Percentiles rank a stretch among this genome's conserved stretches.
phyloP scores from a whole-genome alignment of 1,140 invertebrate genomes.

The Nylanderia fulva region DNA sequence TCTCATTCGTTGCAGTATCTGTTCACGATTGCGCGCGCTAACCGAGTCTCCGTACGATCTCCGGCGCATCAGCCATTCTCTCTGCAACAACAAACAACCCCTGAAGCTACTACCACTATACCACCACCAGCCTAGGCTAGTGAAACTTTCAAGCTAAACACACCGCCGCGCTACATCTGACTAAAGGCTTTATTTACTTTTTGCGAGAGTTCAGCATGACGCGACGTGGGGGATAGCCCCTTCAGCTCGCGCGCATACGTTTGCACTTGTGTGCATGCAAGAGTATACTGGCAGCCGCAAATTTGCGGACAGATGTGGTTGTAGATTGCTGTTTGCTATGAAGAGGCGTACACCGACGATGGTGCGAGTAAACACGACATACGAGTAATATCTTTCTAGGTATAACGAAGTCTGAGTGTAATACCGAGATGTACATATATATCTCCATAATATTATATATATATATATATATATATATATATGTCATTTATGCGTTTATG shows the following conservation, averaged over 20 bases:
- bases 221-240: conserved; percentile 1
- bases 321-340: conserved; percentile 53
- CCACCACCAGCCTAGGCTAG: background rate
- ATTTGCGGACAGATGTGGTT: conserved; percentile 50
- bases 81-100: conserved; percentile 78
- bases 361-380: conserved; percentile 48
- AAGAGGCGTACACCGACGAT: conserved; percentile 44
- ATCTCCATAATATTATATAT: background rate
- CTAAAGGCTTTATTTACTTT: conserved; percentile 71
- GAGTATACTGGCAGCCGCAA: conserved; percentile 31
- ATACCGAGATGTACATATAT: background rate
- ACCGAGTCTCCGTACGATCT: conserved; percentile 76
- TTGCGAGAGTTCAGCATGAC: conserved; percentile 58
- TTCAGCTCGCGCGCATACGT: background rate
- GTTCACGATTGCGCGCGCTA: conserved; percentile 74
- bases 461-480: too few species aligned
- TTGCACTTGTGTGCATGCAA: conserved; percentile 25
- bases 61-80: conserved; percentile 75
- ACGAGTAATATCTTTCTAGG: conserved; percentile 48
- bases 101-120: conserved; percentile 46
- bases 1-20: conserved; percentile 63
- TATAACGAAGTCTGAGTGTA: conserved; percentile 23
- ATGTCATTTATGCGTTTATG: background rate
- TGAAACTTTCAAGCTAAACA: conserved; percentile 74
- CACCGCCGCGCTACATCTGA: conserved; percentile 4